phyloP scores from a whole-genome alignment of 2,797 vertebrate species.

The Mus minutoides region DNA sequence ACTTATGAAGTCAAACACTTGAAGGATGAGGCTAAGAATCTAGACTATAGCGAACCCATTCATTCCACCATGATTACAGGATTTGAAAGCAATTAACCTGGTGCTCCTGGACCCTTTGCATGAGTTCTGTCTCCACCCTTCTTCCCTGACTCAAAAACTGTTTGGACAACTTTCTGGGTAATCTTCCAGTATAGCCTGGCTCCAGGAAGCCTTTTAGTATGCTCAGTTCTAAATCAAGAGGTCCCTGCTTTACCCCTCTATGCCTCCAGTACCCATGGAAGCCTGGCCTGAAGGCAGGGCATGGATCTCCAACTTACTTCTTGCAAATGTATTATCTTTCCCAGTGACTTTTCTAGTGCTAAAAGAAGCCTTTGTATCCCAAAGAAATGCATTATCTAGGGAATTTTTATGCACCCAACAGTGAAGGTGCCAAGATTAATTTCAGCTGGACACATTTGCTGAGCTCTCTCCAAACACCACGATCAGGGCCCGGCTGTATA shows the following conservation, averaged over 20 bases:
- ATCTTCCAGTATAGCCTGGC: background rate
- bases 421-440: slow-evolving; percentile 31
- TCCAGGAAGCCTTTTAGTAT: background rate
- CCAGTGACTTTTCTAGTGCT: slow-evolving; percentile 1
- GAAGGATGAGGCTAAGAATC: background rate
- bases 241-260: background rate
- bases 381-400: background rate
- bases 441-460: background rate
- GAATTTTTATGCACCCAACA: slow-evolving; percentile 1
- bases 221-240: background rate
- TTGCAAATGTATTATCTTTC: slow-evolving; percentile 1
- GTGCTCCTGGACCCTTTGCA: background rate
- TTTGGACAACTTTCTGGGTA: background rate
- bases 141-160: background rate
- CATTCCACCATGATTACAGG: background rate
- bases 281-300: background rate
- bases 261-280: background rate
- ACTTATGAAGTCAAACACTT: background rate
- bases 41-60: background rate
- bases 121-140: background rate
- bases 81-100: slow-evolving; percentile 25
- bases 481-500: background rate
- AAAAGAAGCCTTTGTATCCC: background rate
- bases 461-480: background rate
- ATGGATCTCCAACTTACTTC: background rate